phyloP scores from a whole-genome alignment of 2,797 vertebrate genomes.

The Melopsittacus undulatus region DNA sequence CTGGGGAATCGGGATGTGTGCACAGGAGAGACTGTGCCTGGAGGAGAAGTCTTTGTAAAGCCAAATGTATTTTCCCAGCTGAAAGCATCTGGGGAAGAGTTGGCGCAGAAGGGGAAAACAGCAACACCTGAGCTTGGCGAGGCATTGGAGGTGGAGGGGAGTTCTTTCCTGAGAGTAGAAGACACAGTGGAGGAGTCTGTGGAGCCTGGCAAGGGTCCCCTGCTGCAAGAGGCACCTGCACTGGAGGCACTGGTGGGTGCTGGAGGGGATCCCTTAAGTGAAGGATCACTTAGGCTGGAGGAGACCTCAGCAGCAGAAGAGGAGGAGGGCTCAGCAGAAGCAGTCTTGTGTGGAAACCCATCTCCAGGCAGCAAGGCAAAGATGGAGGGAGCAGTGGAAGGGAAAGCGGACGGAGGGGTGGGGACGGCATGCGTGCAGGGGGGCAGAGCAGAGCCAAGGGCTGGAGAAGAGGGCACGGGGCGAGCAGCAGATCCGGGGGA shows the following conservation, averaged over 20 bases:
- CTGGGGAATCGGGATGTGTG: accelerated
- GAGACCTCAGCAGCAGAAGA: not conserved
- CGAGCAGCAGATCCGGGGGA: not conserved
- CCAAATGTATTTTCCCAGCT: not conserved
- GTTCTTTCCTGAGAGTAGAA: not conserved
- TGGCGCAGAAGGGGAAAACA: not conserved
- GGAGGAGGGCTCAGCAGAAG: not conserved
- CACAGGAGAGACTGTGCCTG: not conserved
- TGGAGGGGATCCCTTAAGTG: not conserved
- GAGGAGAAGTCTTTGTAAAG: not conserved
- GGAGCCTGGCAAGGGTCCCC: not conserved
- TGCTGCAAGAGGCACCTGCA: not conserved
- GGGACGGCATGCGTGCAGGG: not conserved
- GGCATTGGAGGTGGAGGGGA: not conserved
- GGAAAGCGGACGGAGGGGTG: accelerated
- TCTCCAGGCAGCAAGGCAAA: not conserved
- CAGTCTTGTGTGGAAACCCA: not conserved
- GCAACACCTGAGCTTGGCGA: not conserved
- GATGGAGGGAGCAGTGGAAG: not conserved
- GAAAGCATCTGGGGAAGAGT: not conserved
- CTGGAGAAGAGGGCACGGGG: not conserved
- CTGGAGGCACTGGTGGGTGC: not conserved
- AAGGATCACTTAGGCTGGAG: not conserved
- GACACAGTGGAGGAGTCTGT: not conserved
- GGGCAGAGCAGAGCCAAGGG: not conserved